A percentile compares a stretch with the other conserved stretches of the same genome.
phyloP scores from a whole-genome alignment of 2,888 invertebrate genomes.

The Rotaria macrura region DNA sequence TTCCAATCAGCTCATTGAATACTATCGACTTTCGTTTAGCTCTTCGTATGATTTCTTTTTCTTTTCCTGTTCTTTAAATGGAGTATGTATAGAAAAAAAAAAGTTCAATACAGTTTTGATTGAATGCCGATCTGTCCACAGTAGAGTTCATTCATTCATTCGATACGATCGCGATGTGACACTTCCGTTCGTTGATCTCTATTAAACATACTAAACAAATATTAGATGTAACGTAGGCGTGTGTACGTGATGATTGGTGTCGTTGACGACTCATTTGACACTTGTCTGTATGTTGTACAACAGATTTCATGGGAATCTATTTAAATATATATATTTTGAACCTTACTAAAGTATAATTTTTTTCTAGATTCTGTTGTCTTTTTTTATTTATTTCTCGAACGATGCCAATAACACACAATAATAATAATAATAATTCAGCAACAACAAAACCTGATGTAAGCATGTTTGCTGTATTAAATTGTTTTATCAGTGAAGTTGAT shows the following conservation, averaged over 20 bases:
- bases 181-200: neutral
- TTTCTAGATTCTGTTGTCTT: neutral
- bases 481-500: no score
- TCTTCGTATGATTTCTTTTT: neutral
- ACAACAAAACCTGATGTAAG: neutral
- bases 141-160: neutral
- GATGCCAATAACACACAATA: neutral
- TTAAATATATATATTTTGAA: neutral
- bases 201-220: neutral
- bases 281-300: neutral
- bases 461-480: neutral
- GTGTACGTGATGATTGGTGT: neutral
- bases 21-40: neutral
- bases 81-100: neutral
- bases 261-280: neutral
- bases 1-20: no score
- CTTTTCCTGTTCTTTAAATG: neutral
- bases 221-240: neutral
- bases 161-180: neutral
- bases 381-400: neutral
- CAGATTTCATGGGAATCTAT: neutral
- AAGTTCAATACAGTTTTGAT: constrained; percentile 7
- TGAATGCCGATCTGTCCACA: neutral
- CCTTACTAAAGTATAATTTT: no score
- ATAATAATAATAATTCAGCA: neutral